Evolutionary conservation across 2,888 invertebrate genomes (phyloP).

Genomic region (Drosophila silvestris): DNA sequence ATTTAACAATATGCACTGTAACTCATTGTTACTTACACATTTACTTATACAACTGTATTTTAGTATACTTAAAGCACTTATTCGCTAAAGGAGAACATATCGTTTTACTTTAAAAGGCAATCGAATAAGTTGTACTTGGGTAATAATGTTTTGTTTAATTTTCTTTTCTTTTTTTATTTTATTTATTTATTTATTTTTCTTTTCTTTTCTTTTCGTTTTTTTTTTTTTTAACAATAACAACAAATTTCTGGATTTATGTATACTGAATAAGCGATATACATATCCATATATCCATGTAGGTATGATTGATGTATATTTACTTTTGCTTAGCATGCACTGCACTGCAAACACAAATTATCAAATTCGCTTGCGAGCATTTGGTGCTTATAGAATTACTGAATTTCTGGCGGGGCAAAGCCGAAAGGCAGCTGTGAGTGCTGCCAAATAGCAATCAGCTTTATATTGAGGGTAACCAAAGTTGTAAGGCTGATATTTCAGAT

Average conservation of each 20-base stretch:
- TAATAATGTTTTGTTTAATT: conserved; percentile 14
- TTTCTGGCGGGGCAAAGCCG: background rate
- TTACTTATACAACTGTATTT: conserved; percentile 7
- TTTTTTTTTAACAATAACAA: conserved; percentile 53
- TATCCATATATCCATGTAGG: background rate
- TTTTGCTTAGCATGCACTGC: conserved; percentile 10
- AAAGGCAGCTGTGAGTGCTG: conserved; percentile 2
- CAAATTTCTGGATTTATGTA: conserved; percentile 27
- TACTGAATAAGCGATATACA: conserved; percentile 9
- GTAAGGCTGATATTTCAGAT: conserved; percentile 4
- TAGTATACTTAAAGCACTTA: conserved; percentile 52
- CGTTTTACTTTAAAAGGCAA: conserved; percentile 55
- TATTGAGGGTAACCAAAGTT: conserved; percentile 4
- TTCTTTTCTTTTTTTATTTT: background rate
- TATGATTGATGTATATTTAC: conserved; percentile 1
- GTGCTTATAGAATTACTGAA: background rate
- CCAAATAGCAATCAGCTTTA: conserved; percentile 6
- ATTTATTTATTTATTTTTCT: background rate
- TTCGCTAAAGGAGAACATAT: conserved; percentile 46
- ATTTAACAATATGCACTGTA: conserved; percentile 15
- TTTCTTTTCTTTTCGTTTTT: background rate
- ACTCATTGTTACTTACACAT: conserved; percentile 17
- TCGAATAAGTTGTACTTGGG: conserved; percentile 55
- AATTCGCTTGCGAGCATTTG: conserved; percentile 3
- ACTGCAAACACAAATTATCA: conserved; percentile 18